Percentiles rank a stretch among this genome's conserved stretches.
phyloP scores from a whole-genome alignment of 2,113 vertebrate genomes.

The Ammodytes dubius region DNA sequence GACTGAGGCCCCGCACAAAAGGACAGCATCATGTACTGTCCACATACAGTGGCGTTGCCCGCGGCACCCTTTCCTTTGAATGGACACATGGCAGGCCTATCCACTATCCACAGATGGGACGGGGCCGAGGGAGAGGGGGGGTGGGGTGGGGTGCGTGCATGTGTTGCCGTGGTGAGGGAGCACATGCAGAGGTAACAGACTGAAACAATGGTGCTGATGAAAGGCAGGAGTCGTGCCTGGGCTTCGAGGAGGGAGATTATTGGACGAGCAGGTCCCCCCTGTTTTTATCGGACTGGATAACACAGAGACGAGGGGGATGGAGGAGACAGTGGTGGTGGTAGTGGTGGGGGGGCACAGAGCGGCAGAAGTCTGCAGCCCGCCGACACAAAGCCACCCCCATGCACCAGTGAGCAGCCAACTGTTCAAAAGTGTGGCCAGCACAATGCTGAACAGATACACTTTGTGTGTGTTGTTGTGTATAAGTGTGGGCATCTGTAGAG shows the following conservation, averaged over 20 bases:
- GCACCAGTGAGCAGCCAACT: slow-evolving; percentile 81
- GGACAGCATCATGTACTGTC: slow-evolving; percentile 80
- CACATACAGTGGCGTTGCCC: slow-evolving; percentile 80
- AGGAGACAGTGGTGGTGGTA: not conserved
- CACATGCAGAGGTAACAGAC: slow-evolving; percentile 81
- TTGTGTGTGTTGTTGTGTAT: slow-evolving; percentile 58
- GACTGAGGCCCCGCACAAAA: slow-evolving; percentile 71
- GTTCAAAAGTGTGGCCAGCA: slow-evolving; percentile 83
- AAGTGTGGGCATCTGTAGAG: slow-evolving; percentile 57
- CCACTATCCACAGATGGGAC: slow-evolving; percentile 85
- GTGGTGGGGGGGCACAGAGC: slow-evolving; percentile 20
- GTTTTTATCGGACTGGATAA: slow-evolving; percentile 66
- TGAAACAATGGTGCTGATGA: slow-evolving; percentile 84
- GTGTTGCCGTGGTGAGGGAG: slow-evolving; percentile 79
- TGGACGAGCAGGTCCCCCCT: slow-evolving; percentile 67
- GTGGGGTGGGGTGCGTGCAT: slow-evolving; percentile 9
- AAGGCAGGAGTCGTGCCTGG: slow-evolving; percentile 77
- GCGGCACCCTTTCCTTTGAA: slow-evolving; percentile 64
- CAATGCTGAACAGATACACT: slow-evolving; percentile 70
- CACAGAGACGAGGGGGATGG: slow-evolving; percentile 45
- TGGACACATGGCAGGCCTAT: slow-evolving; percentile 84
- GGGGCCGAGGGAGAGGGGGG: slow-evolving; percentile 34
- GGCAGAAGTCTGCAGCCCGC: slow-evolving; percentile 77
- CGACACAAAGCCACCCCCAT: slow-evolving; percentile 75
- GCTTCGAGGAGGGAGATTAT: slow-evolving; percentile 78